Evolutionary conservation across 2,888 invertebrate genomes (phyloP), one percentile per base, ranked within the genome.

Genomic region (Torymus auratus): DNA sequence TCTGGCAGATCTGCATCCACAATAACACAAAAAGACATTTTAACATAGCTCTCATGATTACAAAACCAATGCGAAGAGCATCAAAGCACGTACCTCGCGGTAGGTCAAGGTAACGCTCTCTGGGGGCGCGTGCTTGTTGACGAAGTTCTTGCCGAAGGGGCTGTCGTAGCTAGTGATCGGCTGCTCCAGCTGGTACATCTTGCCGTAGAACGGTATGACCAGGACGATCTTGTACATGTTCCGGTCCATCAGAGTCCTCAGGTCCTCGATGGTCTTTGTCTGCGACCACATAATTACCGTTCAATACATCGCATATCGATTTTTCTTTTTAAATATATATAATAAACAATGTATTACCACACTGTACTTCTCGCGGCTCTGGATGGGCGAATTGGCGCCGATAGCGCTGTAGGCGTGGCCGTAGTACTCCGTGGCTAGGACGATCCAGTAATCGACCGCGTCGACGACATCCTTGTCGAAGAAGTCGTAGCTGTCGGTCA

Each of bases 391-490:
- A 88, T 97, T 97, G 12, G 96, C 94, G 0, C 96, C 76, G 95
- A 0, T 96, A 94, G 78, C 92, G 92, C 0, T 92, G 92, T 85
- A 97, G 96, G 96, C 96, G 97, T 7, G 95, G 93, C 55, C 52
- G 60, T 69, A 69, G 89, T 96, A 97, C 89, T 97, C 97, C 88
- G 97, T 97, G 82, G 96, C 95, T 96, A 97, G 97, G 89, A 97
- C 93, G 85, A 97, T 96, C 62, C 97, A 93, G 78, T 93, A 94
- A 88, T 96, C 95, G 5, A 82, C 74, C 0, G 12, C 23, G 1
- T 77, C 68, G 12, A 68, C 28, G 17, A 79, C 17, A 12, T 64
- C 28, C 15, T 14, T 52, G n/a, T 72, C 62, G 0, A 10, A 20
- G 52, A 15, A 53, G 12, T 76, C 69, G 61, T 64, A 79, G 13